Evolutionary conservation across 1,140 invertebrate genomes (phyloP), one percentile per base, ranked within the genome.

Genomic region (Tetragonula clypearis): DNA sequence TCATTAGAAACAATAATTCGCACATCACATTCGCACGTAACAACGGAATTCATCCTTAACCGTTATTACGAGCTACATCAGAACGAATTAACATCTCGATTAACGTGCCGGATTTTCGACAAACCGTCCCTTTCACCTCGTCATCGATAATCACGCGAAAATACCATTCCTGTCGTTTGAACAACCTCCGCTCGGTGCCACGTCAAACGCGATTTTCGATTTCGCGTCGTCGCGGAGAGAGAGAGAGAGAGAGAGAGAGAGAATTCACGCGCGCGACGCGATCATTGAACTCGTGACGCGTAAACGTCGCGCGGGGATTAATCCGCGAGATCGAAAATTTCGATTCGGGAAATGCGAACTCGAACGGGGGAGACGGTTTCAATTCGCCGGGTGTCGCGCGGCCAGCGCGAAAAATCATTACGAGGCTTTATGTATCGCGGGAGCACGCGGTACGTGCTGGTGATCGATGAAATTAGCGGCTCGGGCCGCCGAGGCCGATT

Each of bases 251-350:
- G 35, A 35, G 35, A 35, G 35, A 35, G 21, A 2, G 30, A 62
- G 49, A 77, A 62, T 77, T 77, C 75, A 9, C 68, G 30, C 21
- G 74, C 9, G n/a, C 8, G 41, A 49, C 17, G 72, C 8, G 56
- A 60, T 41, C 74, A 19, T n/a, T 1, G 21, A 62, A n/a, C 30
- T 4, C 75, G 75, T 76, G 74, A 76, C 58, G 55, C 30, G 75
- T 60, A 41, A 62, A 77, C 75, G 75, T 62, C 75, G 56, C 35
- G 75, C 77, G 62, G n/a, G 26, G 62, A 79, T 79, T 79, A 79
- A 78, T 66, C 62, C n/a, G 17, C 35, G 41, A 53, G 49, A 78
- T 78, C 60, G 60, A 78, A 49, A 78, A 53, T 78, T 78, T 78
- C 41, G 41, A 65, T 65, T 26, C 6, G 60, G 14, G 19, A 9